phyloP scores from a whole-genome alignment of 2,113 vertebrate species.

The Hemicordylus capensis region DNA sequence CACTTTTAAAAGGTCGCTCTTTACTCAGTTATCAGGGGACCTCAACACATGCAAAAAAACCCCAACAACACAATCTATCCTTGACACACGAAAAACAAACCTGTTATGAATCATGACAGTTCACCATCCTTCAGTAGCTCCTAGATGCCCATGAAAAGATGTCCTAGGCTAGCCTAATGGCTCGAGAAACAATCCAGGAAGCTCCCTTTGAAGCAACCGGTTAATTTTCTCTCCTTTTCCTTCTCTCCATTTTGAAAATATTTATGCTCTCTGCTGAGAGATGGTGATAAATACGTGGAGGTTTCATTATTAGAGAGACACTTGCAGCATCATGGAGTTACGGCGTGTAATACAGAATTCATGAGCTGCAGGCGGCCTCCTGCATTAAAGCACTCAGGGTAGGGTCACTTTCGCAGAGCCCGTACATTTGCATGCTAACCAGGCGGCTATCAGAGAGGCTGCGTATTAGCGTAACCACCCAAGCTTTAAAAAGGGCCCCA shows the following conservation, averaged over 20 bases:
- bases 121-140: not conserved
- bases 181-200: constrained; percentile 58
- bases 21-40: too few relatives aligned
- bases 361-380: constrained; percentile 72
- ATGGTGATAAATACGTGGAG: constrained; percentile 75
- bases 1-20: too few relatives aligned
- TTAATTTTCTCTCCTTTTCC: constrained; percentile 39
- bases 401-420: constrained; percentile 69
- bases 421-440: constrained; percentile 71
- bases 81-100: constrained; percentile 2
- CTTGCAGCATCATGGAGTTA: constrained; percentile 74
- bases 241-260: constrained; percentile 52
- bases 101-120: not conserved
- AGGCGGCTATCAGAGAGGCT: constrained; percentile 46
- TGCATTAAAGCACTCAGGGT: constrained; percentile 72
- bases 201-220: constrained; percentile 59
- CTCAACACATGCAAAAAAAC: too few relatives aligned
- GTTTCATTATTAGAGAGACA: constrained; percentile 77
- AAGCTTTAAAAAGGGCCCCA: not conserved
- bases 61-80: too few relatives aligned
- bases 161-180: constrained; percentile 30
- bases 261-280: constrained; percentile 69
- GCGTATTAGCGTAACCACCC: constrained; percentile 16
- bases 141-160: not conserved
- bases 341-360: constrained; percentile 75